phyloP scores from a whole-genome alignment of 2,797 vertebrate species.

The Meriones psammophilus region DNA sequence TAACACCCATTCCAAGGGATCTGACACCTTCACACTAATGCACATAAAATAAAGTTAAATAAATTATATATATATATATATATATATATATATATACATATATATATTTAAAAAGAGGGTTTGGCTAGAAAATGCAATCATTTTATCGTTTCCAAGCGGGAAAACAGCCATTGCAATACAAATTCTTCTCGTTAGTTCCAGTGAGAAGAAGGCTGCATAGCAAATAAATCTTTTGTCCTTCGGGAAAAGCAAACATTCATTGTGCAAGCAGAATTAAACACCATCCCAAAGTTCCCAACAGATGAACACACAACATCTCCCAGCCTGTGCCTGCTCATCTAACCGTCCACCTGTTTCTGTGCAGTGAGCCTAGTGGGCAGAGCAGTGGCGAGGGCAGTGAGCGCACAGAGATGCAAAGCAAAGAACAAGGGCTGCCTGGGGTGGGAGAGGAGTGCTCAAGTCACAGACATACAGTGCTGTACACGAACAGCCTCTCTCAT shows the following conservation, averaged over 20 bases:
- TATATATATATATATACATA: too few species aligned
- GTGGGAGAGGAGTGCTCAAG: neutral
- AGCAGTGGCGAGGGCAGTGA: neutral
- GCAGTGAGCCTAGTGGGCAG: neutral
- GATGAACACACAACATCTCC: neutral
- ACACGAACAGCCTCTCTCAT: neutral
- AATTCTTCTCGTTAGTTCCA: constrained; percentile 35
- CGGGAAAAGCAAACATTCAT: constrained; percentile 36
- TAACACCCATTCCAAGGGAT: too few species aligned
- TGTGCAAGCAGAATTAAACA: constrained; percentile 25
- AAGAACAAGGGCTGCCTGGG: neutral
- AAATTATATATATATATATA: too few species aligned
- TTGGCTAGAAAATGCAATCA: neutral
- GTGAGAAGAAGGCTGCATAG: neutral
- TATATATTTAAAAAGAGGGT: too few species aligned
- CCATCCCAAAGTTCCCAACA: neutral
- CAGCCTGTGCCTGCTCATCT: neutral
- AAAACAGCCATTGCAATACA: neutral
- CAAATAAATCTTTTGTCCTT: constrained; percentile 20
- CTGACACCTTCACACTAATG: too few species aligned
- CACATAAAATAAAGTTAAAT: too few species aligned
- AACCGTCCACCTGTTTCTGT: neutral
- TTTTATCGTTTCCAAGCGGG: neutral
- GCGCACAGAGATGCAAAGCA: neutral
- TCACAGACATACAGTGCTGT: neutral